These are phyloP conservation scores for Paraplagusia blochii DNA, from an alignment of 2,113 vertebrate species.

Conservation along the genomic window DNA sequence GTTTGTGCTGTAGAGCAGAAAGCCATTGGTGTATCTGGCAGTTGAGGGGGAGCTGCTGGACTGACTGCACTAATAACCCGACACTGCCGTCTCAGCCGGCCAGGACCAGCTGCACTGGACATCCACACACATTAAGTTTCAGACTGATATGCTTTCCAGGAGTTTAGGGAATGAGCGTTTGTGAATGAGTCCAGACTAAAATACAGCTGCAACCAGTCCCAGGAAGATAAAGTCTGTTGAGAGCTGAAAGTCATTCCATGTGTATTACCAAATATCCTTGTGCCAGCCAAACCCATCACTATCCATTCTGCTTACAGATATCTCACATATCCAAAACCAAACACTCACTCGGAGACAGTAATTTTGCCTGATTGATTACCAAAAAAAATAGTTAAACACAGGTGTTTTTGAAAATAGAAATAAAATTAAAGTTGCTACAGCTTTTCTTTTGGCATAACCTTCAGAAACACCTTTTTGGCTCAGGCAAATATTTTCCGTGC, in stretches of 20 bases:
- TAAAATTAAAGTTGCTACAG: too few relatives aligned
- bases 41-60: conserved; percentile 54
- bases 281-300: conserved; percentile 60
- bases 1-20: conserved; percentile 39
- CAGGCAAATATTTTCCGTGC: too few relatives aligned
- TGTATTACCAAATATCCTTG: conserved; percentile 64
- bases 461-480: too few relatives aligned
- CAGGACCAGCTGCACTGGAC: conserved; percentile 66
- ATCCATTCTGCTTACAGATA: conserved; percentile 33
- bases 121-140: conserved; percentile 66
- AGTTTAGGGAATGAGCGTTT: conserved; percentile 61
- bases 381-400: too few relatives aligned
- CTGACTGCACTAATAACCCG: conserved; percentile 72
- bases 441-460: too few relatives aligned
- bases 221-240: conserved; percentile 66
- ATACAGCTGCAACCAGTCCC: conserved; percentile 63
- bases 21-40: conserved; percentile 56
- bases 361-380: too few relatives aligned
- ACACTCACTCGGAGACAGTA: conserved; percentile 16
- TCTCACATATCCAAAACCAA: conserved; percentile 14
- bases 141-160: conserved; percentile 69
- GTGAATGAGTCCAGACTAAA: conserved; percentile 36
- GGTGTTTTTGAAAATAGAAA: too few relatives aligned
- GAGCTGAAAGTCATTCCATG: conserved; percentile 70
- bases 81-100: conserved; percentile 66